Evolutionary conservation across 2,888 invertebrate species (phyloP).

Genomic region (Drosophila sordidula): DNA sequence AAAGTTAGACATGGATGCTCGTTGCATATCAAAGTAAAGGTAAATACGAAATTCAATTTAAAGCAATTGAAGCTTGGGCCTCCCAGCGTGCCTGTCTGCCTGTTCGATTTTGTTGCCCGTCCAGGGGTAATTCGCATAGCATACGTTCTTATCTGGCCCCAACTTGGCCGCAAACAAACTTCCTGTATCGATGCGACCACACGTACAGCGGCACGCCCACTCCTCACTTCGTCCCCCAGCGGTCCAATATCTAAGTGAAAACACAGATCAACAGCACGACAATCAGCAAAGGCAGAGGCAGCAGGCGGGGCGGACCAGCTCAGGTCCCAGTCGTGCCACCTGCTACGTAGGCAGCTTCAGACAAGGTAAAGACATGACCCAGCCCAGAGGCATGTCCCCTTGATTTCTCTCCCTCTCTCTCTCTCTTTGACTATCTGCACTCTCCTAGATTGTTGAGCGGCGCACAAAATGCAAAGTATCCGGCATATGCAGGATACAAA

Average conservation of each 20-base stretch:
- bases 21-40: slow-evolving; percentile 48
- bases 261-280: slow-evolving; percentile 79
- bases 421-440: slow-evolving; percentile 4
- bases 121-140: slow-evolving; percentile 37
- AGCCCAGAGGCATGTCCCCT: slow-evolving; percentile 52
- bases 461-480: slow-evolving; percentile 27
- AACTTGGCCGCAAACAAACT: slow-evolving; percentile 75
- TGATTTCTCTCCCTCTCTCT: not conserved
- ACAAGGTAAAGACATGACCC: slow-evolving; percentile 74
- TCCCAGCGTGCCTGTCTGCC: not conserved
- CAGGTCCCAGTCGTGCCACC: slow-evolving; percentile 26
- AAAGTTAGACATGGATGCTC: slow-evolving; percentile 9
- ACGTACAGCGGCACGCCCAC: slow-evolving; percentile 42
- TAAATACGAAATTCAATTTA: slow-evolving; percentile 76
- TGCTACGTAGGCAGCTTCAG: slow-evolving; percentile 40
- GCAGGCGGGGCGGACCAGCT: not conserved
- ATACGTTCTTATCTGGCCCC: slow-evolving; percentile 53
- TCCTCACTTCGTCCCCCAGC: slow-evolving; percentile 11
- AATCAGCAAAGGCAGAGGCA: slow-evolving; percentile 62
- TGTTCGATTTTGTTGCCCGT: slow-evolving; percentile 37
- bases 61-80: slow-evolving; percentile 56
- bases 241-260: slow-evolving; percentile 78
- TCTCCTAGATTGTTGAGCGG: slow-evolving; percentile 21
- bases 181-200: slow-evolving; percentile 74
- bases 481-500: slow-evolving; percentile 42